Evolutionary conservation across 2,113 vertebrate species (phyloP), one percentile per base, ranked within the genome.

Genomic region (Pithys albifrons): DNA sequence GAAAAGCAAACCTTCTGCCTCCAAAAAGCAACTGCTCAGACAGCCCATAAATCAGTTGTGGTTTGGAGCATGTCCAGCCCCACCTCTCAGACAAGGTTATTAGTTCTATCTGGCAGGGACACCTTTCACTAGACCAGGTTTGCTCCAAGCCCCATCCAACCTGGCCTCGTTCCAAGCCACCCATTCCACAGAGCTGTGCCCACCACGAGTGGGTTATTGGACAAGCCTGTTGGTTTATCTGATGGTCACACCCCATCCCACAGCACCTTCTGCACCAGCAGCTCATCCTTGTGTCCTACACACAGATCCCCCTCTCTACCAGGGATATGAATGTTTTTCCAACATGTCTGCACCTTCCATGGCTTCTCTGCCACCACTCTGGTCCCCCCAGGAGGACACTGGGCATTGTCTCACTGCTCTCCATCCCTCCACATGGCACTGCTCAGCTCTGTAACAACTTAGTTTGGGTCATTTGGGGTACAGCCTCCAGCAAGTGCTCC

Each of bases 361-460:
- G 10, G 13, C 1, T 27, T 52, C 51, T 43, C 51, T 55, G 48
- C 29, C 48, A 19, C 37, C 20, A 0, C 49, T 75, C 37, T 73
- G 51, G 10, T 33, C 19, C 1, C 19, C 14, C 67, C 1, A 1
- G 39, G 46, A 76, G 23, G 45, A 25, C 6, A 1, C 7, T 2
- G 13, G 55, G 11, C 3, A 22, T 25, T 29, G 5, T 61, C 70
- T 33, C 33, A 14, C 49, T 0, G 2, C 7, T 48, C 73, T 55
- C 64, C 51, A 28, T 71, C 83, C 66, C 64, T 61, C 55, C 70
- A 22, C 5, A 11, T n/a, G 59, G 9, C 8, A 4, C 17, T 54
- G 52, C 69, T 43, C 65, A 16, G 37, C 18, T 61, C 74, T 33
- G 28, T 5, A 17, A 54, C 55, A 48, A 28, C n/a, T 1, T 3